Evolutionary conservation across 2,113 vertebrate species (phyloP).

Genomic region (Pteropus alecto): DNA sequence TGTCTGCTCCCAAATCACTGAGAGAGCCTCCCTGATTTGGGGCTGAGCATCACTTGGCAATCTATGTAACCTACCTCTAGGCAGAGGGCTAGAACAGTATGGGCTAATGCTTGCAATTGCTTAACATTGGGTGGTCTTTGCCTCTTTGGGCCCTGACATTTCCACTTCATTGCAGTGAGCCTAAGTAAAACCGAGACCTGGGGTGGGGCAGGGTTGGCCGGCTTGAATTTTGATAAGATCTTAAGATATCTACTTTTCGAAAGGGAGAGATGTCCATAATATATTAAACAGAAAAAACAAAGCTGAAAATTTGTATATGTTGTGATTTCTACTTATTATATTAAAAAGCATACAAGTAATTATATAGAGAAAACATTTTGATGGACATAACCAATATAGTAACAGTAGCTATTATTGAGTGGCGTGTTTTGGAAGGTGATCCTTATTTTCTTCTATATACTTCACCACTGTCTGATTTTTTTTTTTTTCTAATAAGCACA

Average conservation of each 20-base stretch:
- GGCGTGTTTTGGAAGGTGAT: not conserved
- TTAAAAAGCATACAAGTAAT: not conserved
- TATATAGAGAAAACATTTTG: not conserved
- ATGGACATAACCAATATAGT: not conserved
- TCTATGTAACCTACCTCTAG: not conserved
- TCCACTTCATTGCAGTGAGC: not conserved
- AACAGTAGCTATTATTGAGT: not conserved
- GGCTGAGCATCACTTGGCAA: no score
- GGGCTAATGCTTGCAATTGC: not conserved
- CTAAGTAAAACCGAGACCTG: not conserved
- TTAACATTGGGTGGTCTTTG: not conserved
- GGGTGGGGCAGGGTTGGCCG: not conserved
- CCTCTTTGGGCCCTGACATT: not conserved
- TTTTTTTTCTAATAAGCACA: not conserved
- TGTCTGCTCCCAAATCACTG: not conserved
- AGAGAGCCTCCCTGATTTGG: not conserved
- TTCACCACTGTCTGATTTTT: not conserved
- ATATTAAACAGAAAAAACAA: not conserved
- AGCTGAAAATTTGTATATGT: not conserved
- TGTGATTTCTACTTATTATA: not conserved
- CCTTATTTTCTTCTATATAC: not conserved
- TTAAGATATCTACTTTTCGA: not conserved
- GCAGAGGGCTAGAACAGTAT: not conserved
- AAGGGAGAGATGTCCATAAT: not conserved
- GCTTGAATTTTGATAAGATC: not conserved